Evolutionary conservation across 2,888 invertebrate species (phyloP), one percentile per base, ranked within the genome.

Genomic region (Cetonia aurata): DNA sequence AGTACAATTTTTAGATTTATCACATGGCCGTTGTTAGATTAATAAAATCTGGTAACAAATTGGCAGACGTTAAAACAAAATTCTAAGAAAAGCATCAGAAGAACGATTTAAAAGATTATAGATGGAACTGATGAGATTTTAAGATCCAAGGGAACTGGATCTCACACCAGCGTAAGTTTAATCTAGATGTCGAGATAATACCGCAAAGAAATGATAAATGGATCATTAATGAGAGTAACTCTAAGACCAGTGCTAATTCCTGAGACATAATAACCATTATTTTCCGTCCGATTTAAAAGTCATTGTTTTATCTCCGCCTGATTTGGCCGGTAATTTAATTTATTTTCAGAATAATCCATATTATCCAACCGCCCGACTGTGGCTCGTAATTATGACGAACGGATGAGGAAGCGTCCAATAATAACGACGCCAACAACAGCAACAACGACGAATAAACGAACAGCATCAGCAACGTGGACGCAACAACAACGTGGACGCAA

Each of bases 301-400:
- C 57, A 42, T 57, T 57, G 42, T 57, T 57, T 57, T 57, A 57
- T 42, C 57, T 57, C 42, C 42, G 37, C 19, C 42, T 19, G 41
- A 57, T 57, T 57, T 57, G 57, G 17, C 42, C 17, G 42, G 42
- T 42, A 57, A 57, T 57, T 57, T 57, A 57, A 57, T 57, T 57
- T 57, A 57, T 57, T 57, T 37, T 57, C 57, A 42, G 41, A 57
- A 57, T 57, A 57, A 57, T 57, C 42, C 57, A 42, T 57, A 57
- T 57, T 42, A 57, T 57, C 44, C 57, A 41, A 57, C 9, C 31
- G 31, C 6, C 6, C 56, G 17, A 44, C 42, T 42, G 12, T 15
- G 19, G 19, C 15, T 42, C 44, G 42, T 57, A 57, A 57, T 57
- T 57, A 57, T 57, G 42, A 42, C 57, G 57, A 57, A 57, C 42